Conservation (phyloP, 1,140 invertebrate genomes). For the Heliconius eleuchia region DNA sequence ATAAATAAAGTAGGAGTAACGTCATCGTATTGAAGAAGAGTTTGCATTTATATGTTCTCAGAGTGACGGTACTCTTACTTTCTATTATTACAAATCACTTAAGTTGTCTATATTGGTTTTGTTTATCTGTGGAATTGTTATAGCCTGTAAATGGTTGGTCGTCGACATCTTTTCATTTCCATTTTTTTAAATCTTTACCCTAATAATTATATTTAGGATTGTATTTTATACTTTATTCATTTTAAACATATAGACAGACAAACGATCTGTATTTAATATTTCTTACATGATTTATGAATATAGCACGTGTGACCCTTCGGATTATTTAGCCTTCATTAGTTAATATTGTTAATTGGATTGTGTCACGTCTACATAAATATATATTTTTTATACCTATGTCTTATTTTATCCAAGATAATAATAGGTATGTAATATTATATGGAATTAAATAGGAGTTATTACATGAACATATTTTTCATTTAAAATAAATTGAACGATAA, state of each 20-base stretch:
- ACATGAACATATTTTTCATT: no score
- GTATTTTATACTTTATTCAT: no score
- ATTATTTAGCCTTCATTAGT: not conserved
- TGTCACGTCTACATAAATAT: slow-evolving; percentile 3
- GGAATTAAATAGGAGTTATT: no score
- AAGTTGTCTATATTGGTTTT: slow-evolving; percentile 30
- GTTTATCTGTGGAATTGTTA: slow-evolving; percentile 40
- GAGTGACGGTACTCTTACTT: slow-evolving; percentile 18
- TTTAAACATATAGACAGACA: not conserved
- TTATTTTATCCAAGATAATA: no score
- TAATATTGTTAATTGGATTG: not conserved
- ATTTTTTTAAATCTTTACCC: no score
- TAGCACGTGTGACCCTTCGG: not conserved
- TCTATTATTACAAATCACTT: slow-evolving; percentile 20
- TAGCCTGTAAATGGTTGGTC: not conserved
- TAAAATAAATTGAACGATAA: not conserved
- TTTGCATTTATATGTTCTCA: not conserved
- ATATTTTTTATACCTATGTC: not conserved
- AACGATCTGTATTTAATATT: not conserved
- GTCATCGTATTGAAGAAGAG: slow-evolving; percentile 1
- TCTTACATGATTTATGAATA: not conserved
- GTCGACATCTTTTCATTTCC: no score
- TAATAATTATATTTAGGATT: no score
- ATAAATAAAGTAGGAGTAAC: not conserved
- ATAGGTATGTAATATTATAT: no score